Percentiles rank a stretch among this genome's conserved stretches.
Evolutionary conservation across 92 coral and sea anemone species (phyloP).

Genomic region (Blastomussa wellsi): DNA sequence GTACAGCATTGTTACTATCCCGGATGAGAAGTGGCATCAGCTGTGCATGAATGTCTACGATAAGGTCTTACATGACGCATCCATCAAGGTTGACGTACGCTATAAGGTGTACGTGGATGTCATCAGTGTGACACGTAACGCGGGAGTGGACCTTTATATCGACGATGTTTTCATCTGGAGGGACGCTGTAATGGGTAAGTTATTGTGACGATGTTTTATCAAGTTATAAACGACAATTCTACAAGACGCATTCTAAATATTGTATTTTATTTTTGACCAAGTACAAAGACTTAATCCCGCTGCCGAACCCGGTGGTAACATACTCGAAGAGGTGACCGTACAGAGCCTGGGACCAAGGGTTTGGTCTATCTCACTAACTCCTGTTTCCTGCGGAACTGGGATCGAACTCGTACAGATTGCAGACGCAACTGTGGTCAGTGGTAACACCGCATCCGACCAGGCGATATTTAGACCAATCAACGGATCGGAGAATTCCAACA

Average conservation of each 20-base stretch:
- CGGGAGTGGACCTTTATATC: constrained; percentile 53
- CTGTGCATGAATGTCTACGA: constrained; percentile 72
- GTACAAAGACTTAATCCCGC: constrained; percentile 62
- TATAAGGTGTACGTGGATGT: constrained; percentile 60
- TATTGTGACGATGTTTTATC: not conserved
- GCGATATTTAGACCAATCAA: constrained; percentile 55
- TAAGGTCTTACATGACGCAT: constrained; percentile 45
- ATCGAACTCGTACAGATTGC: constrained; percentile 65
- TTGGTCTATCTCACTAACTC: constrained; percentile 66
- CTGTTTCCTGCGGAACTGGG: constrained; percentile 76
- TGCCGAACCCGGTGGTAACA: constrained; percentile 78
- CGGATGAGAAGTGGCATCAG: constrained; percentile 62
- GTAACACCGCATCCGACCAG: constrained; percentile 41
- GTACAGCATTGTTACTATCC: constrained; percentile 41
- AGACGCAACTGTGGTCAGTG: constrained; percentile 52
- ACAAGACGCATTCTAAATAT: not conserved
- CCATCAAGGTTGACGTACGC: constrained; percentile 41
- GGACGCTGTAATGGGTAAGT: constrained; percentile 64
- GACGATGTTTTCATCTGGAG: constrained; percentile 87
- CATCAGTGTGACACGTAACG: constrained; percentile 41
- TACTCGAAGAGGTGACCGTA: constrained; percentile 65
- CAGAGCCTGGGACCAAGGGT: constrained; percentile 57
- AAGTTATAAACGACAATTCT: not conserved
- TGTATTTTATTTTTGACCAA: not conserved
- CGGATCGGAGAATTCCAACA: constrained; percentile 39